Base-by-base conservation (phyloP, 1,140 invertebrate species). In the Leptinotarsa defecta region DNA sequence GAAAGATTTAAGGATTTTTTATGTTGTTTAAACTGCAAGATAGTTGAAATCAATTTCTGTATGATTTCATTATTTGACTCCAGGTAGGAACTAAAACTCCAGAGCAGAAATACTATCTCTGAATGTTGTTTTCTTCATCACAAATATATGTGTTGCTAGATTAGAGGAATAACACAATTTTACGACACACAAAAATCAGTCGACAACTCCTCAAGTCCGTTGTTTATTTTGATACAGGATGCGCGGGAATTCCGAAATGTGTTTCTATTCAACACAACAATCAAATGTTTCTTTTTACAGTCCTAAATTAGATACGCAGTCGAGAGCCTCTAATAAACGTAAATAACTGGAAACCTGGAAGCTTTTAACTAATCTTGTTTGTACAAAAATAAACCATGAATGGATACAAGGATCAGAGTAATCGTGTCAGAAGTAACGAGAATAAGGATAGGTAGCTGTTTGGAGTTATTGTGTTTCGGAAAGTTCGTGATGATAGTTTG, bases 261-360 rank as follows among this genome's bases (percentile, higher is more conserved):
- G 64, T 65, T 65, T 65, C 64, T 34, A 65, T 65, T 65, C 64
- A 65, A 65, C 64, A 34, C 20, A 65, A 65, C 20, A 65, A 65
- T 65, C 64, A 34, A 65, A 65, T 65, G 64, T 65, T 22, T 65
- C 64, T 65, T 65, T 65, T 65, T 65, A 65, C 64, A 15, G 13
- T 65, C 27, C 4, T 19, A 65, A 65, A 65, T 65, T 65, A 65
- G 64, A 65, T 34, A 65, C 64, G 20, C 64, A 57, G 64, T 11
- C 64, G 20, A 24, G 20, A 34, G 64, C 20, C 20, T 65, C 64
- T 65, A 65, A 65, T 65, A 65, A 65, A 34, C 64, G 64, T 65
- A 65, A 65, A 65, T 65, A 65, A 65, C 64, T 65, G 64, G 64
- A 65, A 65, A 65, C 64, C 64, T 65, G 64, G 27, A 65, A 65